These are phyloP conservation scores for Lucilia cuprina DNA, from an alignment of 1,140 invertebrate genomes.

Conservation along the genomic window DNA sequence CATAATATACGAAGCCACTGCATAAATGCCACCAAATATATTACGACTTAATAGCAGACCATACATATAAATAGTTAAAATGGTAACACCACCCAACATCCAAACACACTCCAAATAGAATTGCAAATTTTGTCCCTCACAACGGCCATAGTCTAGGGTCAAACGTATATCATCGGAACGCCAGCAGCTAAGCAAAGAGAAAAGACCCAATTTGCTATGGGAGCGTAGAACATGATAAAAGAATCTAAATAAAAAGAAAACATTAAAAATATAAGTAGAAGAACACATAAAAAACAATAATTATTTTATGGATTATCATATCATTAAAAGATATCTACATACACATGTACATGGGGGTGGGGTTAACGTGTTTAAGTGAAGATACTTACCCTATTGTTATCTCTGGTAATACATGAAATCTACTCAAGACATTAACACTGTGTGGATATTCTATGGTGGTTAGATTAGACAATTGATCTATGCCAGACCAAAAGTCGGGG, in stretches of 20 bases:
- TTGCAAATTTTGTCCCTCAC: constrained; percentile 52
- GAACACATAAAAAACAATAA: neutral
- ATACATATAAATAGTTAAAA: constrained; percentile 58
- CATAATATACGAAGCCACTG: constrained; percentile 59
- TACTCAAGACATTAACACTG: constrained; percentile 55
- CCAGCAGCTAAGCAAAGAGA: constrained; percentile 48
- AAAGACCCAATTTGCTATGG: constrained; percentile 26
- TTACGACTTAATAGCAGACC: constrained; percentile 49
- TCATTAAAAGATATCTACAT: neutral
- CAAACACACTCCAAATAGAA: constrained; percentile 61
- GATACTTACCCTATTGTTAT: constrained; percentile 53
- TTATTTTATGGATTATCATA: neutral
- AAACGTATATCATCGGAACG: constrained; percentile 33
- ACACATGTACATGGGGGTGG: neutral
- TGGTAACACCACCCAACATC: constrained; percentile 57
- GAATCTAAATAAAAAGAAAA: constrained; percentile 46
- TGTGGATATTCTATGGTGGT: constrained; percentile 60
- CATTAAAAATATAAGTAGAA: neutral
- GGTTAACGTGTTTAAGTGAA: neutral
- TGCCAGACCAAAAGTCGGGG: constrained; percentile 53
- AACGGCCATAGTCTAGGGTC: constrained; percentile 36
- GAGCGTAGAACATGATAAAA: constrained; percentile 52
- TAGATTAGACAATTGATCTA: constrained; percentile 52
- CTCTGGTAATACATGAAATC: constrained; percentile 59
- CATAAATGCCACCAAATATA: constrained; percentile 58